phyloP scores from a whole-genome alignment of 2,888 invertebrate genomes.

The Thecocarcelia acutangulata region DNA sequence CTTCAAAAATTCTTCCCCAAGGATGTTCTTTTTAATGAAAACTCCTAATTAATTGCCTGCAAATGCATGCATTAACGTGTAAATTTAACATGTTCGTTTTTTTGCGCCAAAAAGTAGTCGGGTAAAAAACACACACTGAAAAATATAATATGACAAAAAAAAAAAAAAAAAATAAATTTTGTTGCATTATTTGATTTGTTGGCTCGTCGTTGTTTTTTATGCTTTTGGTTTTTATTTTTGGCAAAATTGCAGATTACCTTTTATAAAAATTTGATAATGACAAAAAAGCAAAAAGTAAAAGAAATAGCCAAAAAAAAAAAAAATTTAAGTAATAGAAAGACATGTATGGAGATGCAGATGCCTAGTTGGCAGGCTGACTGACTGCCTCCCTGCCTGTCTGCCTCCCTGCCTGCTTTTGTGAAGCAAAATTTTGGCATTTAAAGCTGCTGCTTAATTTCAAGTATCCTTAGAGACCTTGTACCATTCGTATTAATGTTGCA shows the following conservation, averaged over 20 bases:
- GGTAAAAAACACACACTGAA: constrained; percentile 25
- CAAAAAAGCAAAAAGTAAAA: constrained; percentile 33
- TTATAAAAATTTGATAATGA: constrained; percentile 59
- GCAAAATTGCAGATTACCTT: constrained; percentile 60
- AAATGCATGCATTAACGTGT: constrained; percentile 66
- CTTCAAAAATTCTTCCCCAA: constrained; percentile 60
- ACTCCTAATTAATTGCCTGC: constrained; percentile 68
- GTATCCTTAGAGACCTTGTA: constrained; percentile 77
- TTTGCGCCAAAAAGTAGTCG: too few species aligned
- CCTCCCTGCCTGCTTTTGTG: constrained; percentile 19
- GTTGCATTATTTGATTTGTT: constrained; percentile 58
- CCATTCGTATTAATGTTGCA: constrained; percentile 64
- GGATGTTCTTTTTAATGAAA: constrained; percentile 68
- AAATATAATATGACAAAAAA: constrained; percentile 56
- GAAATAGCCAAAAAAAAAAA: constrained; percentile 57
- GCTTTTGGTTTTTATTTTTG: too few species aligned
- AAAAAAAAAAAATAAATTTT: constrained; percentile 58
- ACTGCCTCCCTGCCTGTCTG: not conserved
- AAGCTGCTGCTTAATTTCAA: constrained; percentile 73
- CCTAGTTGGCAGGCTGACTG: not conserved
- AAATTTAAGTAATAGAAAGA: constrained; percentile 11
- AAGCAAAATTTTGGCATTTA: not conserved
- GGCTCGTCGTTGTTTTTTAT: constrained; percentile 22
- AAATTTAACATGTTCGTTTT: constrained; percentile 40
- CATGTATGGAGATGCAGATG: constrained; percentile 38